Evolutionary conservation across 2,113 vertebrate species (phyloP).

Genomic region (Thalassarche chlororhynchos): DNA sequence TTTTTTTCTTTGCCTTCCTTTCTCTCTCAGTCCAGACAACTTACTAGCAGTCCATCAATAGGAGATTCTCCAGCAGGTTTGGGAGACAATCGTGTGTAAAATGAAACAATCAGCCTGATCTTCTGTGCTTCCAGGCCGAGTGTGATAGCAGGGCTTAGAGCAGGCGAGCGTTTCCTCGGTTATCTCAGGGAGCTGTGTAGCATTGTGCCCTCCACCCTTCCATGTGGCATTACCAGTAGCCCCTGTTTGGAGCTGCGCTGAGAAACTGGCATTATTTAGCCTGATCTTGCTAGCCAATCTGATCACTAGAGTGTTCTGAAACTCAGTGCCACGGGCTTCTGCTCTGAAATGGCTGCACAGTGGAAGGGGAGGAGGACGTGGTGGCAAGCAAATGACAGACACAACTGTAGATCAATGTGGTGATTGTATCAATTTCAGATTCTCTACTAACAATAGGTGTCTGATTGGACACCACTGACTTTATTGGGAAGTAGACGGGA

Average conservation of each 20-base stretch:
- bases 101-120: conserved; percentile 25
- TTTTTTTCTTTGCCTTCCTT: neutral
- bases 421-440: conserved; percentile 84
- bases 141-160: neutral
- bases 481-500: conserved; percentile 77
- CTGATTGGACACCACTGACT: conserved; percentile 80
- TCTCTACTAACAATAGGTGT: conserved; percentile 80
- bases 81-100: neutral
- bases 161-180: neutral
- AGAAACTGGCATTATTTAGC: neutral
- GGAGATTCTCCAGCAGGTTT: neutral
- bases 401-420: conserved; percentile 77
- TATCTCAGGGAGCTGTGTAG: neutral
- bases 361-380: neutral
- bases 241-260: neutral
- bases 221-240: neutral
- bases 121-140: neutral
- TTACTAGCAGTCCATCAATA: neutral
- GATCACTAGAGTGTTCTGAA: conserved; percentile 26
- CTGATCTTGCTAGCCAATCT: neutral
- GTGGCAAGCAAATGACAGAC: conserved; percentile 64
- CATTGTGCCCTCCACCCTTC: neutral
- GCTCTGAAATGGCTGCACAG: neutral
- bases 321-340: neutral
- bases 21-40: neutral